Evolutionary conservation across 2,113 vertebrate genomes (phyloP), one percentile per base, ranked within the genome.

Genomic region (Cololabis saira): DNA sequence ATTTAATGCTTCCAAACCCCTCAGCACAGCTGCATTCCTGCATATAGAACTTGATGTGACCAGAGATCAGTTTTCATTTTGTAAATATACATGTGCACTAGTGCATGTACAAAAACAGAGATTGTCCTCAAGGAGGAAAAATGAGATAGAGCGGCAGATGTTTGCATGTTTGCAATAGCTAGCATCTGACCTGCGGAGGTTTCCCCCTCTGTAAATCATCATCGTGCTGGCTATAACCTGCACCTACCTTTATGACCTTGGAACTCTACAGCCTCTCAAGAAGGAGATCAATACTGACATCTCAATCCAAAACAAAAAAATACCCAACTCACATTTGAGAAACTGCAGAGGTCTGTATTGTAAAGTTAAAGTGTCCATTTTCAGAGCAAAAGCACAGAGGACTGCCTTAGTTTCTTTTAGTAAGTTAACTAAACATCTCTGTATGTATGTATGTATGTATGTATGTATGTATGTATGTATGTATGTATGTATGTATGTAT

Each of bases 151-250:
- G 15, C 18, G 41, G 22, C 51, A 43, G 52, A 63, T 52, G 47
- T 16, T 52, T 52, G 24, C 30, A 22, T 54, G 44, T 57, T 58
- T 18, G 45, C 17, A 18, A 43, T 24, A 33, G 13, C n/a, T 22
- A 19, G 54, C 67, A n/a, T 60, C 44, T 44, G 52, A 17, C 47
- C 55, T 54, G 24, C 24, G 47, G 27, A 50, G 48, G 19, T 14
- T 44, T 61, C 40, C 56, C 24, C 5, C 42, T 21, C 52, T 40
- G 47, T 54, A 27, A 51, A 13, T 57, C 61, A 12, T 7, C 19
- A 11, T 30, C 52, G 49, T 66, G 67, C 67, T 45, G 42, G 21
- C 44, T n/a, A 21, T 44, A 37, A 54, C 44, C 24, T 51, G 40
- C 11, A 33, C 10, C 22, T 50, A 45, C 50, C 52, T 50, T 52